These are phyloP conservation scores for Rhagologus leucostigma DNA, from an alignment of 2,113 vertebrate genomes.

Conservation along the genomic window DNA sequence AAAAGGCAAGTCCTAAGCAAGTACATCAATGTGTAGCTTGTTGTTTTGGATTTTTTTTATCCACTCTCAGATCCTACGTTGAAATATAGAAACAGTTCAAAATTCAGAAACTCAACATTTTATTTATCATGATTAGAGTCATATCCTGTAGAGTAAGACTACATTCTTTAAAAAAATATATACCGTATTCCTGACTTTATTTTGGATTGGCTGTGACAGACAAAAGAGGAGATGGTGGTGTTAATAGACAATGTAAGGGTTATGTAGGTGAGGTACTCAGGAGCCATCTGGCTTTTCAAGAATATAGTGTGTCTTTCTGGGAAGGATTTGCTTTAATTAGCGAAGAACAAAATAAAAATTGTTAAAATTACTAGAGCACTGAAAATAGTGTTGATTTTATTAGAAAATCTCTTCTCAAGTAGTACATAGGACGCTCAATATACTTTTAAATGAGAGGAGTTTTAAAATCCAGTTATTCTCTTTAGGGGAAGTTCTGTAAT, in stretches of 20 bases:
- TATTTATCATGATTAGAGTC: background rate
- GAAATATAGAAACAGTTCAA: background rate
- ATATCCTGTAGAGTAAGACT: background rate
- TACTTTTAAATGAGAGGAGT: background rate
- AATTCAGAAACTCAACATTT: background rate
- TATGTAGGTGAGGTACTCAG: background rate
- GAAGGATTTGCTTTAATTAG: background rate
- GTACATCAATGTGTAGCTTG: fast-evolving
- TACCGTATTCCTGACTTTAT: background rate
- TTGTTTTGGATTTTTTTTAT: background rate
- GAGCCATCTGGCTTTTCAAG: background rate
- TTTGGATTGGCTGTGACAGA: background rate
- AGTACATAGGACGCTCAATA: fast-evolving
- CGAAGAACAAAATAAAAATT: background rate
- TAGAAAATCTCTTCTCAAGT: background rate
- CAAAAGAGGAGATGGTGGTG: background rate
- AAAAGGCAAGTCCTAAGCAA: background rate
- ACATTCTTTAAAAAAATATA: fast-evolving
- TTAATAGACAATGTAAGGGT: background rate
- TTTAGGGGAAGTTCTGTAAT: background rate
- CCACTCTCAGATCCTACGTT: background rate
- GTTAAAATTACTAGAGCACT: background rate
- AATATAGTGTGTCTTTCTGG: background rate
- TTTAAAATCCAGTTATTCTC: background rate
- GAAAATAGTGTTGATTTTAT: background rate